Base-by-base conservation (phyloP, 1,140 invertebrate species). In the Leptinotarsa lineolata region DNA sequence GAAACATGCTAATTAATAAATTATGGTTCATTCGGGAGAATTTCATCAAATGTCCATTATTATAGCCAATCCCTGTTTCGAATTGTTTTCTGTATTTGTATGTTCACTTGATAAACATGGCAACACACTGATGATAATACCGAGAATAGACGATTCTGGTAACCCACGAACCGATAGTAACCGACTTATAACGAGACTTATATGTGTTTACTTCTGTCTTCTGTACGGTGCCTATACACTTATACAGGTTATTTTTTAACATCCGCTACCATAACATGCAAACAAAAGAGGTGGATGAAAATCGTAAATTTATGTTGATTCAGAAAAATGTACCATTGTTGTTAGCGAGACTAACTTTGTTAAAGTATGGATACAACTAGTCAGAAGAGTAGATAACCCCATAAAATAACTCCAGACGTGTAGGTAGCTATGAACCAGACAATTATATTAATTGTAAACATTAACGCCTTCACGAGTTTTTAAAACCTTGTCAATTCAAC, bases 161-260 rank as follows among this genome's bases (percentile, higher is more conserved):
- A 60, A 21, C 24, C 45, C 68, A 44, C 45, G 21, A 72, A 63
- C 54, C 70, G 70, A 72, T 18, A 1, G 11, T 13, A n/a, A 16
- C 20, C 70, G 70, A 72, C 22, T 45, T 72, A 30, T 72, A 72
- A 72, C 70, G 64, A 72, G 70, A 30, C 59, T 59, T 72, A 30
- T 11, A 30, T 30, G 8, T 30, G 30, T 30, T 30, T 30, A 30
- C 30, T 30, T 30, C 30, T 30, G 30, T 30, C 30, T 30, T 30
- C 30, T 30, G 30, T 30, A 30, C 30, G 30, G 30, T 30, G 30
- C 30, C 12, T 45, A 65, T 72, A 46, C 63, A 2, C 30, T 18
- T 45, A 65, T 72, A 46, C 63, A 2, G 44, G 66, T 46, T 48
- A 68, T 46, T 68, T 68, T 68, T 39, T 68, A 68, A 68, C 66